A percentile compares a stretch with the other conserved stretches of the same genome.
Evolutionary conservation across 2,113 vertebrate genomes (phyloP).

Genomic region (Dissostichus mawsoni): DNA sequence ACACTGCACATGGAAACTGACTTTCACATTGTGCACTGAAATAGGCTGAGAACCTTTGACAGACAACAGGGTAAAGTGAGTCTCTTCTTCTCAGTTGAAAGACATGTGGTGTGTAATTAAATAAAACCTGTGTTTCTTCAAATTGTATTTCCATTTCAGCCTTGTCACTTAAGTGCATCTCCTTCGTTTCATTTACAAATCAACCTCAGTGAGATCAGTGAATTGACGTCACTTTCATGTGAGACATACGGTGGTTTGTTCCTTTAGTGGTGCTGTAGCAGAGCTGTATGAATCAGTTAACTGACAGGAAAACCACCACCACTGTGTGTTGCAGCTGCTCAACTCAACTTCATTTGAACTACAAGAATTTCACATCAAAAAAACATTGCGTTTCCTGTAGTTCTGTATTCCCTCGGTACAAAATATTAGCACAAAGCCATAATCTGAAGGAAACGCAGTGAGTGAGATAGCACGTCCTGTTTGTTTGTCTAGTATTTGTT

Average conservation of each 20-base stretch:
- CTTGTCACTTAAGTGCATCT: background rate
- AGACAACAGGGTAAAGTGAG: background rate
- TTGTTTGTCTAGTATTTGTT: conserved; percentile 20
- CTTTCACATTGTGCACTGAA: no score
- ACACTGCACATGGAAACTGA: background rate
- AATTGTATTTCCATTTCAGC: background rate
- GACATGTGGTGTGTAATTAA: background rate
- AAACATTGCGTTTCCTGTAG: conserved; percentile 25
- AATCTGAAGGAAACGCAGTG: background rate
- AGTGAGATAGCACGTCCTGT: background rate
- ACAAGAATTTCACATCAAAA: conserved; percentile 12
- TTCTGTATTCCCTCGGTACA: background rate
- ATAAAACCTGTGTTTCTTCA: background rate
- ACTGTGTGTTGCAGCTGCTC: conserved; percentile 14
- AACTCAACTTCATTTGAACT: conserved; percentile 11
- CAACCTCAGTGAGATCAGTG: background rate
- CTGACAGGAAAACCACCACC: conserved; percentile 75
- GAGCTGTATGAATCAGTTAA: conserved; percentile 51
- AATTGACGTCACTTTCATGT: background rate
- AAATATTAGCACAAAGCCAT: background rate
- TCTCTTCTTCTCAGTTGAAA: background rate
- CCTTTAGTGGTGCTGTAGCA: background rate
- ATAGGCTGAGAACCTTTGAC: background rate
- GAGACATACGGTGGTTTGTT: background rate
- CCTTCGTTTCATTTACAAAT: background rate